Conservation (phyloP, 1,140 invertebrate species). For the Neomicropteryx cornuta region DNA sequence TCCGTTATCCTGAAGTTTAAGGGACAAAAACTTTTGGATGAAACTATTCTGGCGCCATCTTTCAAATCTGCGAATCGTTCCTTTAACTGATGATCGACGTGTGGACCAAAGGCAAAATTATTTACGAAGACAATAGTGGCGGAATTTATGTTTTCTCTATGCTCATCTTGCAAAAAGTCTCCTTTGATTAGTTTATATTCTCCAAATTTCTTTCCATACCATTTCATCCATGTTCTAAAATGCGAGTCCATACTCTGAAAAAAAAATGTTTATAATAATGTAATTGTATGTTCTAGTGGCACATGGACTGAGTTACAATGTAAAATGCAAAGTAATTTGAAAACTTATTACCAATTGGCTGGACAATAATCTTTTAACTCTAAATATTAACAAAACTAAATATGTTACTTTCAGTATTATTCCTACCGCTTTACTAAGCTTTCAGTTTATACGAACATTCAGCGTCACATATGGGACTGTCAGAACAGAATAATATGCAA, state of each 20-base stretch:
- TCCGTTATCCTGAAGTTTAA: conserved; percentile 96
- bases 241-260: conserved; percentile 76
- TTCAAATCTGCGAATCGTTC: conserved; percentile 91
- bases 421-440: conserved; percentile 2
- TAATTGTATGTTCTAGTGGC: no score
- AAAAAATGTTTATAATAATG: no score
- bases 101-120: conserved; percentile 96
- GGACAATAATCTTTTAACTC: no score
- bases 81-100: conserved; percentile 93
- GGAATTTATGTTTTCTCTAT: conserved; percentile 83
- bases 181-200: conserved; percentile 88
- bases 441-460: no score
- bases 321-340: no score
- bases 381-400: no score
- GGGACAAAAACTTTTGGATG: conserved; percentile 97
- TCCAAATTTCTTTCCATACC: conserved; percentile 91
- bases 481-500: no score
- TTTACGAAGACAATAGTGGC: conserved; percentile 96
- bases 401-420: no score
- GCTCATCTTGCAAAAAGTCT: conserved; percentile 85
- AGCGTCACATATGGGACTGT: no score
- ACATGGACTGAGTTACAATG: no score
- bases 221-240: conserved; percentile 90
- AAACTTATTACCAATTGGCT: conserved; percentile 5
- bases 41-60: conserved; percentile 92